phyloP scores from a whole-genome alignment of 2,888 invertebrate genomes.

The Nemotelus pantherinus region DNA sequence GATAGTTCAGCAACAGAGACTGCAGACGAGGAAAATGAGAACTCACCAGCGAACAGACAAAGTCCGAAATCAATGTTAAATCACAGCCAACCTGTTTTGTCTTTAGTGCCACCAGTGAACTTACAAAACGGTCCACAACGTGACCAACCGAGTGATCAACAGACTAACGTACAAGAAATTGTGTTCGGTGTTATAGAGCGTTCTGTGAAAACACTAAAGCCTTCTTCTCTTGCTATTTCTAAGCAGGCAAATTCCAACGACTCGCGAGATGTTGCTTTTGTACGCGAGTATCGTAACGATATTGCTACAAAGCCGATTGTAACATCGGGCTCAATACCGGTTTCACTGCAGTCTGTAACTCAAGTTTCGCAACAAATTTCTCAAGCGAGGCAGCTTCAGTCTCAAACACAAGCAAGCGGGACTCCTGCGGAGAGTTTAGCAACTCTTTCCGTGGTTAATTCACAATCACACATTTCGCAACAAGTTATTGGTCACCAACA shows the following conservation, averaged over 20 bases:
- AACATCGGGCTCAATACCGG: conserved; percentile 58
- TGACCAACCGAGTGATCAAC: conserved; percentile 59
- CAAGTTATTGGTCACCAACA: conserved; percentile 59
- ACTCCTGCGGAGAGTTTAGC: conserved; percentile 67
- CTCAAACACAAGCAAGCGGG: conserved; percentile 49
- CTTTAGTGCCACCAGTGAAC: conserved; percentile 47
- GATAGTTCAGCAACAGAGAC: conserved; percentile 84
- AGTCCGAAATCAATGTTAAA: conserved; percentile 64
- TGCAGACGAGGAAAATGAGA: conserved; percentile 84
- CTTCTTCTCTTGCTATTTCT: conserved; percentile 47
- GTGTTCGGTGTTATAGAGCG: conserved; percentile 86
- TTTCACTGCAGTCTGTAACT: conserved; percentile 31
- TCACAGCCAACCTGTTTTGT: conserved; percentile 50
- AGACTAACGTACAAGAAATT: conserved; percentile 78
- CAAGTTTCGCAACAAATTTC: conserved; percentile 33
- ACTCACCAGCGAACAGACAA: conserved; percentile 69
- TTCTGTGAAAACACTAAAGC: conserved; percentile 72
- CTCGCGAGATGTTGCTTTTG: conserved; percentile 61
- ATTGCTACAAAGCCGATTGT: conserved; percentile 56
- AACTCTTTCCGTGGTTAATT: conserved; percentile 75
- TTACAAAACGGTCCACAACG: conserved; percentile 56
- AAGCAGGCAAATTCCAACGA: conserved; percentile 47
- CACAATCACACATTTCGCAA: conserved; percentile 60
- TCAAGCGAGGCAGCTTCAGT: conserved; percentile 45
- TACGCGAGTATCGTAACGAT: conserved; percentile 64